phyloP scores from a whole-genome alignment of 2,113 vertebrate genomes.

The Corvus moneduloides region DNA sequence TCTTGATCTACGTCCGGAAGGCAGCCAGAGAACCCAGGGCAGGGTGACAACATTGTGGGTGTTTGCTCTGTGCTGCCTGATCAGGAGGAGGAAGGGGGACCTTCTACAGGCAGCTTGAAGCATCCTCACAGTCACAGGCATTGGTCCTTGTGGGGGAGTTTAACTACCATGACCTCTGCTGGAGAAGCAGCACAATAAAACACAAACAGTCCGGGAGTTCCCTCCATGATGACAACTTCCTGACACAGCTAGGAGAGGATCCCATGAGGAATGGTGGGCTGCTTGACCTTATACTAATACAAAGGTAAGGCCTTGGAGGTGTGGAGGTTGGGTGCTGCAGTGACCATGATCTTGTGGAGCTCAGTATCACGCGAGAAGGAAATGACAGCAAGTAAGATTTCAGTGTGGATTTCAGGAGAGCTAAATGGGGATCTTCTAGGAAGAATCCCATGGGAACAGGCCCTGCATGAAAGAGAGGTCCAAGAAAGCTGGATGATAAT shows the following conservation, averaged over 20 bases:
- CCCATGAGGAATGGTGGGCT: not conserved
- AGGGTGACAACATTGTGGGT: not conserved
- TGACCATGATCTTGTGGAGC: not conserved
- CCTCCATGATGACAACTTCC: not conserved
- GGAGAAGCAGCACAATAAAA: not conserved
- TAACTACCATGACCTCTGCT: not conserved
- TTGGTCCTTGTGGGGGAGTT: not conserved
- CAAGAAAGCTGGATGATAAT: not conserved
- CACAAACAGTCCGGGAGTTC: no score
- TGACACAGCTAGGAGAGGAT: fast-evolving
- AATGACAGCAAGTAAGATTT: not conserved
- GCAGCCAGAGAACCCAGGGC: not conserved
- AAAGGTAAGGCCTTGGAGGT: not conserved
- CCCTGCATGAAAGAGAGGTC: fast-evolving
- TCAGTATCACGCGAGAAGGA: not conserved
- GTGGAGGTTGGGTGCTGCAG: not conserved
- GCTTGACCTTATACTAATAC: not conserved
- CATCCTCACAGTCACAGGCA: no score
- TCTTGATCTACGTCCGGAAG: not conserved
- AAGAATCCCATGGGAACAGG: not conserved
- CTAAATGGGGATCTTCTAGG: not conserved
- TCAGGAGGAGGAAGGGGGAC: not conserved
- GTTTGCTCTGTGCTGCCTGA: not conserved
- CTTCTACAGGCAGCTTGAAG: not conserved
- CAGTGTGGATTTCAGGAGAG: not conserved